Evolutionary conservation across 2,888 invertebrate species (phyloP).

Genomic region (Drosophila incognita): DNA sequence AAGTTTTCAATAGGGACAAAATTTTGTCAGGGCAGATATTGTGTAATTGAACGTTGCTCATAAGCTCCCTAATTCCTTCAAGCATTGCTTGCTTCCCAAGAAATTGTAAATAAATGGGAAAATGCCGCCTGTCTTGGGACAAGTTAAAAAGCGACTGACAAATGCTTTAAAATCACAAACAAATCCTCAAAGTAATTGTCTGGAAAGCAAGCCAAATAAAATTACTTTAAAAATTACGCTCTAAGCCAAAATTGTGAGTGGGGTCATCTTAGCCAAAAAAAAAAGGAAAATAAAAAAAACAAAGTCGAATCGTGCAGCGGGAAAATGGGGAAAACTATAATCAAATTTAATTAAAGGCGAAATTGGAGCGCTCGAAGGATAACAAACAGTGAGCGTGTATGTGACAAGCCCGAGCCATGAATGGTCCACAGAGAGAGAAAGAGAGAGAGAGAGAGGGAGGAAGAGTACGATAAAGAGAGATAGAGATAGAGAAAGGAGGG

Average conservation of each 20-base stretch:
- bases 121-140: not conserved
- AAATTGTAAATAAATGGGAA: not conserved
- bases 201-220: conserved; percentile 28
- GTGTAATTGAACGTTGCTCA: not conserved
- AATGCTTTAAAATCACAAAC: conserved; percentile 2
- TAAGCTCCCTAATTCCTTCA: not conserved
- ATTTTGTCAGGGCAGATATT: not conserved
- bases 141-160: not conserved
- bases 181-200: conserved; percentile 5
- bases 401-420: conserved; percentile 64
- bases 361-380: conserved; percentile 75
- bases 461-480: not conserved
- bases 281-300: conserved; percentile 1
- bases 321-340: conserved; percentile 65
- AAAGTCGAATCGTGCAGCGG: conserved; percentile 14
- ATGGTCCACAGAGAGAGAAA: conserved; percentile 29
- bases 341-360: conserved; percentile 79
- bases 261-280: conserved; percentile 9
- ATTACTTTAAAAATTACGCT: conserved; percentile 28
- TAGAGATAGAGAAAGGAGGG: not conserved
- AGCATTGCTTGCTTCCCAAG: not conserved
- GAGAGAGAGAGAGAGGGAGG: not conserved
- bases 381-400: conserved; percentile 58
- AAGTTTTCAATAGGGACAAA: not conserved
- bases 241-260: conserved; percentile 30